Base-by-base conservation (phyloP, 2,888 invertebrate species). In the Horisme vitalbata region DNA sequence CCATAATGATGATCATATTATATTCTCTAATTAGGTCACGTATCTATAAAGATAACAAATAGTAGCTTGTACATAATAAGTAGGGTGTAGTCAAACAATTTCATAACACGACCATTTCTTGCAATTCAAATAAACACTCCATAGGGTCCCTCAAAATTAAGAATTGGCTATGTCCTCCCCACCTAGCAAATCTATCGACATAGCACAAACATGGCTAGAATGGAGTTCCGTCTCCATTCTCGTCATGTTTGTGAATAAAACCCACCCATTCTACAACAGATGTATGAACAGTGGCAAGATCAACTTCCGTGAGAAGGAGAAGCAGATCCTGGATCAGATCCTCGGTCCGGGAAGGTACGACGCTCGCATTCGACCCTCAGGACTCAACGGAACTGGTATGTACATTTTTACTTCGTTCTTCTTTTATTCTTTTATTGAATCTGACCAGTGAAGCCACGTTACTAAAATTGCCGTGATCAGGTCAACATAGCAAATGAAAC, bases 361-460 rank as follows among this genome's bases (percentile, higher is more conserved):
- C 90, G 96, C 97, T 59, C 92, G 97, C 74, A 97, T 97, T 79
- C 91, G 97, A 76, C 97, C 97, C 41, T 96, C 96, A 43, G 97
- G 97, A 67, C 94, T 96, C 85, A 97, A 97, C 84, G 97, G 96
- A 81, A 97, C 97, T 93, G 97, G 97, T 97, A 91, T 93, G 93
- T 84, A 20, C 0, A 28, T 21, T 36, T 36, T 30, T 49, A 48
- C n/a, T n/a, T n/a, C n/a, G n/a, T n/a, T 45, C 31, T 28, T 6
- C 2, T 11, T 6, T 26, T 10, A 24, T 27, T 9, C 14, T 10
- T 18, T 24, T 28, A 33, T 27, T 23, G 28, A 8, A n/a, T n/a
- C n/a, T n/a, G n/a, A n/a, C n/a, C n/a, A n/a, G n/a, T n/a, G n/a
- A n/a, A n/a, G n/a, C n/a, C n/a, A n/a, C n/a, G n/a, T n/a, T n/a